Percentiles rank a stretch among this genome's conserved stretches.
phyloP scores from a whole-genome alignment of 2,797 vertebrate genomes.

The Aselliscus stoliczkanus region DNA sequence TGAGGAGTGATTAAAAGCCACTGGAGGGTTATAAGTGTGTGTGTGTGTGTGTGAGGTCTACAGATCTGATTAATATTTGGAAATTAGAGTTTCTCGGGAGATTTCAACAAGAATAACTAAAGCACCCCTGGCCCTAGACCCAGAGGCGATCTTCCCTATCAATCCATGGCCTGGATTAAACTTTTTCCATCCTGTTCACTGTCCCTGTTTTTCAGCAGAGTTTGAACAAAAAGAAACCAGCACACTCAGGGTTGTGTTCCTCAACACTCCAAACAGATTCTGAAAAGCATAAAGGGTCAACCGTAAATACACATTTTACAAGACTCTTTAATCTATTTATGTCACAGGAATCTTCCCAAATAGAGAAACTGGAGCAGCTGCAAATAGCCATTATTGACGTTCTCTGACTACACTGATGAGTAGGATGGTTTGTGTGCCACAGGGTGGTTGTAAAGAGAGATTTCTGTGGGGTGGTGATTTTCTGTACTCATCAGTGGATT shows the following conservation, averaged over 20 bases:
- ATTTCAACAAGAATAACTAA: not conserved
- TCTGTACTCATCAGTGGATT: constrained; percentile 39
- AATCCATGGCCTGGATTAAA: not conserved
- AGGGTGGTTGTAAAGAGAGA: constrained; percentile 28
- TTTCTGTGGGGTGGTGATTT: constrained; percentile 42
- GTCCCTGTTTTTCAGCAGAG: constrained; percentile 21
- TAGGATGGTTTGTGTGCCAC: not conserved
- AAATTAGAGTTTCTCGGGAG: not conserved
- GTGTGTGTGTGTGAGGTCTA: not conserved
- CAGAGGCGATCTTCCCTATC: not conserved
- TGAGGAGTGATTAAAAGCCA: not conserved
- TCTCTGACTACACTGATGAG: constrained; percentile 2
- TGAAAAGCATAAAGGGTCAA: constrained; percentile 48
- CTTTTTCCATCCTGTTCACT: not conserved
- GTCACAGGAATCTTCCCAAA: constrained; percentile 47
- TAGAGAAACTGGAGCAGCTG: constrained; percentile 38
- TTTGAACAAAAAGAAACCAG: constrained; percentile 58
- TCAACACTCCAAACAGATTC: constrained; percentile 37
- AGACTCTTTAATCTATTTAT: constrained; percentile 56
- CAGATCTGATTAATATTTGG: not conserved
- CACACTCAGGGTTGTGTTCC: constrained; percentile 8
- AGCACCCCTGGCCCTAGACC: not conserved
- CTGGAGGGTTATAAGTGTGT: not conserved
- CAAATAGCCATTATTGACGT: constrained; percentile 60
- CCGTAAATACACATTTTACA: constrained; percentile 57